Conservation (phyloP, 2,113 vertebrate genomes). For the Pterocles gutturalis region DNA sequence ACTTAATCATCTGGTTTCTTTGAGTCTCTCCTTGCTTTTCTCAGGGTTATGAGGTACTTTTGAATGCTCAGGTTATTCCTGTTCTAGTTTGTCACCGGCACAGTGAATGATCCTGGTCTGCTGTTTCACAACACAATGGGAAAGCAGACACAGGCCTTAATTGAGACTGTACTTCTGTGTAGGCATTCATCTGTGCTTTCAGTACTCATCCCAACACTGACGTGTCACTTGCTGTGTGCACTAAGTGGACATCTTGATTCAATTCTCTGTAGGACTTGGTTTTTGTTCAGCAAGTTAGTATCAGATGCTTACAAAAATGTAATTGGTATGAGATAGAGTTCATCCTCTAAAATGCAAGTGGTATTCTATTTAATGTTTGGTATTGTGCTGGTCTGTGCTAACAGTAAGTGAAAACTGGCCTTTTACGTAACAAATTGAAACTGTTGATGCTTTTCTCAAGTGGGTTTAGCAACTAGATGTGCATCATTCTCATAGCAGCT, state of each 20-base stretch:
- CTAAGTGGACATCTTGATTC: background rate
- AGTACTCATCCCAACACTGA: background rate
- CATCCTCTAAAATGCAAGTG: background rate
- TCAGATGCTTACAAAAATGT: background rate
- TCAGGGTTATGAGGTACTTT: background rate
- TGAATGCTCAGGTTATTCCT: background rate
- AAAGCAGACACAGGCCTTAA: background rate
- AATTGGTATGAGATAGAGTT: background rate
- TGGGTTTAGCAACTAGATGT: background rate
- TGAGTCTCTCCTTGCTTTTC: background rate
- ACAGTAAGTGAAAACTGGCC: background rate
- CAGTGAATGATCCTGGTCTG: background rate
- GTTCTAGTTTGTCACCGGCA: background rate
- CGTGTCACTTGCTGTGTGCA: accelerated
- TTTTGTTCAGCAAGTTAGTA: background rate
- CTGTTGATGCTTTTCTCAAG: background rate
- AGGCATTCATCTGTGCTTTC: background rate
- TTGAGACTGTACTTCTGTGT: background rate
- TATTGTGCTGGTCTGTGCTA: background rate
- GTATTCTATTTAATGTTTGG: background rate
- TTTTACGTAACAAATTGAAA: background rate
- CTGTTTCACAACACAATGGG: background rate
- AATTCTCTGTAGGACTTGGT: background rate
- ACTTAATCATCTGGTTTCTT: background rate
- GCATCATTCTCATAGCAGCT: background rate